Percentiles rank a stretch among this genome's conserved stretches.
phyloP scores from a whole-genome alignment of 2,888 invertebrate species.

The Lamproptera curius region DNA sequence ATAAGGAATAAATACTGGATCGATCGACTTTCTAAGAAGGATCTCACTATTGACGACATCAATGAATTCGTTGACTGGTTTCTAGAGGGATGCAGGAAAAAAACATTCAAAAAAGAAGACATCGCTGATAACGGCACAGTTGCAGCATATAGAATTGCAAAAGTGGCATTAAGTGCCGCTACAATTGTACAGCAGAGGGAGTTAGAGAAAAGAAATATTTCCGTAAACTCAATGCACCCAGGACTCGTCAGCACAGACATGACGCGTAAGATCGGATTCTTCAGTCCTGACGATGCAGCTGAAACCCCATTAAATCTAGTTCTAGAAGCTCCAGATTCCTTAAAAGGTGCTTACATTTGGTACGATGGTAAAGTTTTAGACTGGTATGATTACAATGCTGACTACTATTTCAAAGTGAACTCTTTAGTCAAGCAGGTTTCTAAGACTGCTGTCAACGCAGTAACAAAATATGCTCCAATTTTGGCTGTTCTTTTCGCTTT shows the following conservation, averaged over 20 bases:
- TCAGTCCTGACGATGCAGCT: constrained; percentile 75
- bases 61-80: constrained; percentile 80
- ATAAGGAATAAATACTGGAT: constrained; percentile 80
- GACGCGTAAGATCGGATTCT: constrained; percentile 81
- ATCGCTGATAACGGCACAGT: constrained; percentile 38
- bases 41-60: constrained; percentile 44
- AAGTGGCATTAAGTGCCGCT: constrained; percentile 80
- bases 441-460: too few relatives aligned
- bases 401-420: too few relatives aligned
- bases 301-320: constrained; percentile 74
- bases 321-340: constrained; percentile 60
- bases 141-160: constrained; percentile 79
- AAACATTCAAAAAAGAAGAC: constrained; percentile 40
- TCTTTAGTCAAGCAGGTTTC: too few relatives aligned
- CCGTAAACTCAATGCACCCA: constrained; percentile 81
- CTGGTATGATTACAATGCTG: too few relatives aligned
- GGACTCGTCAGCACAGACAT: constrained; percentile 88
- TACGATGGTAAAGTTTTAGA: constrained; percentile 70
- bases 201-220: constrained; percentile 58
- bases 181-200: constrained; percentile 68
- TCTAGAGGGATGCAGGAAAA: constrained; percentile 59
- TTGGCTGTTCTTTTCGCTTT: too few relatives aligned
- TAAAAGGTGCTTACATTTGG: constrained; percentile 82
- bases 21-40: constrained; percentile 40
- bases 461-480: too few relatives aligned